Conservation (phyloP, 2,888 invertebrate genomes). For the Orthosia incerta region DNA sequence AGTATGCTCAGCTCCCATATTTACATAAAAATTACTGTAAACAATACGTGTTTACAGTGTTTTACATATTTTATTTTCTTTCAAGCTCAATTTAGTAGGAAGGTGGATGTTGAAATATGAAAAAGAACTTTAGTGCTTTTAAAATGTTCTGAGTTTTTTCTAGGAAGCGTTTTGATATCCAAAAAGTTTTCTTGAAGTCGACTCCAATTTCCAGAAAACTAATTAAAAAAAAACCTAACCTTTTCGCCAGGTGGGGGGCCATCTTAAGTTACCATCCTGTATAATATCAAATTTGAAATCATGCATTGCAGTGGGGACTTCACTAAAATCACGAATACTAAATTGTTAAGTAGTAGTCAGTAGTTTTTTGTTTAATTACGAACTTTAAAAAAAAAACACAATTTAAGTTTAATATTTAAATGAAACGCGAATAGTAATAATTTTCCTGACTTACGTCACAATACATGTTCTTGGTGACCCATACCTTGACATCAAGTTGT, state of each 20-base stretch:
- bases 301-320: background rate
- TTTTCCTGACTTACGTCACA: slow-evolving; percentile 38
- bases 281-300: background rate
- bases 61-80: background rate
- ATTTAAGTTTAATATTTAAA: slow-evolving; percentile 21
- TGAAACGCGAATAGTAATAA: slow-evolving; percentile 19
- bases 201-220: too few relatives aligned
- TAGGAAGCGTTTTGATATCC: too few relatives aligned
- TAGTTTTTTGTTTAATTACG: slow-evolving; percentile 4
- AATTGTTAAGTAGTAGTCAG: slow-evolving; percentile 6
- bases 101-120: too few relatives aligned
- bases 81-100: background rate
- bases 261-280: background rate
- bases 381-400: slow-evolving; percentile 21
- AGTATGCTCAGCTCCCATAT: background rate
- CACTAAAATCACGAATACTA: background rate
- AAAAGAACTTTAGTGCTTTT: too few relatives aligned
- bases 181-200: too few relatives aligned
- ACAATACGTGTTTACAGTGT: background rate
- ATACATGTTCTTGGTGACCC: slow-evolving; percentile 37
- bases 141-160: too few relatives aligned
- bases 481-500: slow-evolving; percentile 55
- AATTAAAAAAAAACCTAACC: too few relatives aligned
- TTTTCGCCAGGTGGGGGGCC: too few relatives aligned
- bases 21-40: background rate